Base-by-base conservation (phyloP, 1,140 invertebrate genomes). In the Pomacea maculata region DNA sequence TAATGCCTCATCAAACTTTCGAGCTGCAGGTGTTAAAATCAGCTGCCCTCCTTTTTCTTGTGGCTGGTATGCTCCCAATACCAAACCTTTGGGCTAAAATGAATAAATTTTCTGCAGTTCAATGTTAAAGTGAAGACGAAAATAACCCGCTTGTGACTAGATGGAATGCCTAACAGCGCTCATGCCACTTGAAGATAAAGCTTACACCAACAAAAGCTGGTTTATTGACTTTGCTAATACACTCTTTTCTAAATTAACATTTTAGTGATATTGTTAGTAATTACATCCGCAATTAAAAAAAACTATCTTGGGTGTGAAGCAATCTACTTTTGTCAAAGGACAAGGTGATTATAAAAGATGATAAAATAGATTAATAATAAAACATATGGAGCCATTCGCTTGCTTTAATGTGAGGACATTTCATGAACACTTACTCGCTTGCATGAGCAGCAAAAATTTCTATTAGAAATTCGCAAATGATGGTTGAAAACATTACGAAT, bases 11-110 rank as follows among this genome's bases (percentile, higher is more conserved):
- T 94, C 92, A 84, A 93, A 93, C 78, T 90, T 90, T 83, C 90
- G 86, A 78, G 93, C 93, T 79, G 92, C 86, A 67, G 91, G 87
- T 65, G 93, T 93, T 61, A 94, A 86, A 52, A 87, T 88, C 65
- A 83, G 72, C 17, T 84, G 74, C 61, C 85, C 89, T 78, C 91
- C 88, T 75, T 92, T 87, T 83, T 92, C 90, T 70, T 79, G 67
- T 9, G 82, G 74, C 64, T 86, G 81, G 84, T 94, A 94, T 55
- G 93, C 90, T 80, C 94, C 94, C 68, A 94, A 88, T 57, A 94
- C 92, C 57, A 94, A 83, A 70, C 93, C 93, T 86, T 91, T 93
- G 92, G 92, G 87, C 74, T 92, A 91, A 87, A 83, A 83, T 82
- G 45, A 74, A 78, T 83, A 29, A 45, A 65, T 8, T 29, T 17